Base-by-base conservation (phyloP, 2,888 invertebrate species). In the Synanthedon andrenaeformis region DNA sequence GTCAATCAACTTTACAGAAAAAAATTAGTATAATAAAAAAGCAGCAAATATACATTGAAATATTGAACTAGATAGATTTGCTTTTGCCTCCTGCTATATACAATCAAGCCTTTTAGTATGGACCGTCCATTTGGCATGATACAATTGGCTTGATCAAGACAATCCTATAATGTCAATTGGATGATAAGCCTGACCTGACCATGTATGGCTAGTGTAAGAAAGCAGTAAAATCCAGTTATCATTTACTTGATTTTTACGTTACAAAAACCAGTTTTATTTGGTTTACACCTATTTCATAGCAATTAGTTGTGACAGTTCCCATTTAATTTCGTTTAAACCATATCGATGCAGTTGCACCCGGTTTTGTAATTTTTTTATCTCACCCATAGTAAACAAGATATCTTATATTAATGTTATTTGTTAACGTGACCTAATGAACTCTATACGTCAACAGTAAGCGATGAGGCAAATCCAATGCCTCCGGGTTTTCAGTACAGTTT, bases 371-470 rank as follows among this genome's bases (percentile, higher is more conserved):
- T 28, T 51, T 23, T 48, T 51, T 42, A 53, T 41, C 35, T 2
- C 8, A 35, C 35, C 35, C 23, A 28, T 51, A 51, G 51, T 55
- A 56, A 59, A 57, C 54, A 56, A 51, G 56, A 51, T 58, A 53
- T 55, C 55, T 51, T 51, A 23, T 4, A 53, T 54, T 55, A 56
- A 60, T 57, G 58, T 62, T 70, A 62, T 70, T 63, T 57, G 62
- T 62, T 62, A 55, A 58, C 57, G 58, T 74, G 77, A 84, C 76
- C 84, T 82, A 77, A 79, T 82, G 79, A 83, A 76, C 82, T 75
- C 59, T 83, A 74, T 82, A 77, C 79, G 69, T 84, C 82, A 79
- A 81, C 85, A 84, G 84, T 85, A 86, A 73, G 82, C 69, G 75
- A 87, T 87, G 87, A 87, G 85, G 84, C 79, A 79, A 83, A 83